These are phyloP conservation scores for Lepidurus arcticus DNA, from an alignment of 1,140 invertebrate genomes.

Conservation along the genomic window DNA sequence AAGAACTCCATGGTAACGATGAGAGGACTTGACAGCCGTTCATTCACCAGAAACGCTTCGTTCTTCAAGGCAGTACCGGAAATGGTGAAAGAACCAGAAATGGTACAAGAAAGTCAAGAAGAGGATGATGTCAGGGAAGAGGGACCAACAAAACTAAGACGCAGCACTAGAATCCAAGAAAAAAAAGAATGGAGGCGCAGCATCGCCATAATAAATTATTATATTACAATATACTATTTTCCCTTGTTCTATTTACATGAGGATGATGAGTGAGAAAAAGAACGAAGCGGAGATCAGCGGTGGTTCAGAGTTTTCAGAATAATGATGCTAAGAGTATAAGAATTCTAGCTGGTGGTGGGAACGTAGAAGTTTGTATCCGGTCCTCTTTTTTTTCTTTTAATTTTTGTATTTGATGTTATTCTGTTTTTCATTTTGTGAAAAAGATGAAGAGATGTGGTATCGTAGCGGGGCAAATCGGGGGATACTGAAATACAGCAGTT, in stretches of 20 bases:
- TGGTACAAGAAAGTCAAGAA: not conserved
- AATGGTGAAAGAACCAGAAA: not conserved
- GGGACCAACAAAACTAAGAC: not conserved
- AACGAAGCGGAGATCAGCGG: not conserved
- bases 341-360: no score
- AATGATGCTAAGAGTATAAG: no score
- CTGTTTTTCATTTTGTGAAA: not conserved
- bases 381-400: no score
- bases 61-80: not conserved
- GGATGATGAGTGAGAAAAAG: not conserved
- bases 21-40: not conserved
- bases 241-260: not conserved
- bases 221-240: not conserved
- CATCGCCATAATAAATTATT: not conserved
- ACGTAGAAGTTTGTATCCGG: not conserved
- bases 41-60: not conserved
- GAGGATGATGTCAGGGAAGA: not conserved
- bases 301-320: not conserved
- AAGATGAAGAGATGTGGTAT: not conserved
- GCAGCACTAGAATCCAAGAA: not conserved
- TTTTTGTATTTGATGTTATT: not conserved
- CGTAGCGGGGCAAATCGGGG: not conserved
- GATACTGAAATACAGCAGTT: no score
- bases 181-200: not conserved
- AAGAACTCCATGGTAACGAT: not conserved